Evolutionary conservation across 92 coral and sea anemone species (phyloP).

Genomic region (Porites evermanni): DNA sequence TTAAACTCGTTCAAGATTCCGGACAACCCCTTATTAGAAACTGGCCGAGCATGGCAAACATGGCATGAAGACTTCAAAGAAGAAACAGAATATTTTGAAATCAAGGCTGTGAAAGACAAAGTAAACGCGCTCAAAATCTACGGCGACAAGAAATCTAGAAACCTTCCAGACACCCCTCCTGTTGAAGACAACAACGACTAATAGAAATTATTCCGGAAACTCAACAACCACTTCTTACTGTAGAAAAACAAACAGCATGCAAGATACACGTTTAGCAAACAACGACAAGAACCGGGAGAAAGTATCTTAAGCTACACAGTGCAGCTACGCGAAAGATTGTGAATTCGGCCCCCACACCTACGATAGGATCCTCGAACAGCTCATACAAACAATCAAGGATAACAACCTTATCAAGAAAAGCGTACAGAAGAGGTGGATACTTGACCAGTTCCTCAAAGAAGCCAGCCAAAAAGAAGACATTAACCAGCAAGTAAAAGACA

Average conservation of each 20-base stretch:
- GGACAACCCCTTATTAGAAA: slow-evolving; percentile 60
- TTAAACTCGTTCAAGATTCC: slow-evolving; percentile 60
- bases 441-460: slow-evolving; percentile 59
- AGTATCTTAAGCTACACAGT: slow-evolving; percentile 67
- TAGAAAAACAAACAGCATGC: slow-evolving; percentile 83
- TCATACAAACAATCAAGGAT: slow-evolving; percentile 71
- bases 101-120: slow-evolving; percentile 56
- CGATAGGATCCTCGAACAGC: slow-evolving; percentile 70
- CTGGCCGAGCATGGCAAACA: slow-evolving; percentile 74
- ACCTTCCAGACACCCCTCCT: slow-evolving; percentile 63
- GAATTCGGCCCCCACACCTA: slow-evolving; percentile 62
- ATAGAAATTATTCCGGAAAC: slow-evolving; percentile 60
- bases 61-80: slow-evolving; percentile 80
- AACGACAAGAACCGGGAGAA: slow-evolving; percentile 36
- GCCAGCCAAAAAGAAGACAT: slow-evolving; percentile 63
- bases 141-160: slow-evolving; percentile 75
- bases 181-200: slow-evolving; percentile 65
- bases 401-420: slow-evolving; percentile 63
- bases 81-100: slow-evolving; percentile 69
- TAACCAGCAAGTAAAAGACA: slow-evolving; percentile 70
- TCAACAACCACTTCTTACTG: slow-evolving; percentile 52
- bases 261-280: slow-evolving; percentile 73
- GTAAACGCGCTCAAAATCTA: slow-evolving; percentile 68
- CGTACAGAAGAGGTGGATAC: slow-evolving; percentile 63
- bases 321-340: slow-evolving; percentile 64